A percentile compares a stretch with the other conserved stretches of the same genome.
Evolutionary conservation across 1,140 invertebrate species (phyloP).

Genomic region (Bombus sibiricus): DNA sequence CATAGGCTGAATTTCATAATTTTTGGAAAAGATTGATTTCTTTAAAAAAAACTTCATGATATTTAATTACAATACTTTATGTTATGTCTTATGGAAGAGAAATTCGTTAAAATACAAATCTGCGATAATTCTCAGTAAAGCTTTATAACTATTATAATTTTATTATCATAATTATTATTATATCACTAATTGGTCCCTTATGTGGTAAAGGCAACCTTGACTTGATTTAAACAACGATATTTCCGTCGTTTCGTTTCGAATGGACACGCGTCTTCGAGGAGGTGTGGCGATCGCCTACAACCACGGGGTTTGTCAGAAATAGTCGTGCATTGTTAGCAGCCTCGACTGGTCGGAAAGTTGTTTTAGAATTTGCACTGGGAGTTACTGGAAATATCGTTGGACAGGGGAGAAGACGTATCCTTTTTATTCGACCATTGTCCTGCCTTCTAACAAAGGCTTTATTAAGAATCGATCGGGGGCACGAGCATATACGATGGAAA

Average conservation of each 20-base stretch:
- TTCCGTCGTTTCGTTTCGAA: conserved; percentile 24
- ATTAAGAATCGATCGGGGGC: conserved; percentile 6
- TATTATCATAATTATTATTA: too few species aligned
- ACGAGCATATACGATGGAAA: not conserved
- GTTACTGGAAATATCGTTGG: not conserved
- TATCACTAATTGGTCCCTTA: not conserved
- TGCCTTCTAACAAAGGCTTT: conserved; percentile 15
- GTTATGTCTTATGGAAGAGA: too few species aligned
- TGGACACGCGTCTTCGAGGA: not conserved
- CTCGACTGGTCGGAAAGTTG: not conserved
- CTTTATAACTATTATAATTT: too few species aligned
- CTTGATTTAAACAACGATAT: conserved; percentile 16
- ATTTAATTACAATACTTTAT: too few species aligned
- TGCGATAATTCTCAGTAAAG: too few species aligned
- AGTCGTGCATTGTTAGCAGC: conserved; percentile 12
- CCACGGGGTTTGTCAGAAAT: conserved; percentile 3
- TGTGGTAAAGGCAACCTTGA: not conserved
- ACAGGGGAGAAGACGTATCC: not conserved
- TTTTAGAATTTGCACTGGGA: conserved; percentile 11
- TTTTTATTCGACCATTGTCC: conserved; percentile 29
- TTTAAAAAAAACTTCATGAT: too few species aligned
- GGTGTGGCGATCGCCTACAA: conserved; percentile 8
- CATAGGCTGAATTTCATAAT: too few species aligned
- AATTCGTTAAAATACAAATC: too few species aligned
- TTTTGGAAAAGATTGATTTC: too few species aligned